Base-by-base conservation (phyloP, 2,797 vertebrate genomes). In the Poeciliopsis presidionis region DNA sequence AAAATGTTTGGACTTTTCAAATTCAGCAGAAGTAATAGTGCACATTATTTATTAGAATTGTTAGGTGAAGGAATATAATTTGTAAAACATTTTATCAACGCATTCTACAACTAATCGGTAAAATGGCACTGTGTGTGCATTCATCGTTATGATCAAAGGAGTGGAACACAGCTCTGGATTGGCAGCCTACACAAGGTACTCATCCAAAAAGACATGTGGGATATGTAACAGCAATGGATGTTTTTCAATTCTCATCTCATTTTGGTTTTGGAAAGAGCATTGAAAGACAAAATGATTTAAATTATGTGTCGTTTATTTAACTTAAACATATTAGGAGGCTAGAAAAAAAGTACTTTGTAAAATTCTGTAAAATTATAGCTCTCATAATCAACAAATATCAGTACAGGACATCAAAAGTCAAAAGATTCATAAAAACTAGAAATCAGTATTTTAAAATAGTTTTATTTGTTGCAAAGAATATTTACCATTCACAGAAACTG, bases 121-220 rank as follows among this genome's bases (percentile, higher is more conserved):
- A 69, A 45, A 69, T 43, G 65, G 25, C 65, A 7, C 39, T n/a
- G 39, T 69, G 39, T 5, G 25, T 69, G 43, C 36, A 67, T 67
- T 67, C 18, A 72, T 82, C 76, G 71, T 61, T 72, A 73, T 28
- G 74, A 43, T 18, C 75, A 55, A 59, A 45, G 41, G 11, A 69
- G 65, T 69, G 41, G 65, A 69, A 69, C 39, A 69, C 65, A n/a
- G 65, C 9, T 69, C 39, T 69, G 39, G 36, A 69, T 69, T 69
- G 65, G 61, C 61, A 39, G 33, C 61, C 61, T 65, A 65, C 61
- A 65, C 61, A 65, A 20, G 2, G 18, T 65, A 20, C 30, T 22
- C 61, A 9, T 65, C 61, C 61, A 33, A 39, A 39, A 65, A 22
- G 61, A 36, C 61, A 22, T 39, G 18, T 65, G 33, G 30, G 61